These are phyloP conservation scores for Delichon dasypus DNA, from an alignment of 2,797 vertebrate genomes.

Conservation along the genomic window DNA sequence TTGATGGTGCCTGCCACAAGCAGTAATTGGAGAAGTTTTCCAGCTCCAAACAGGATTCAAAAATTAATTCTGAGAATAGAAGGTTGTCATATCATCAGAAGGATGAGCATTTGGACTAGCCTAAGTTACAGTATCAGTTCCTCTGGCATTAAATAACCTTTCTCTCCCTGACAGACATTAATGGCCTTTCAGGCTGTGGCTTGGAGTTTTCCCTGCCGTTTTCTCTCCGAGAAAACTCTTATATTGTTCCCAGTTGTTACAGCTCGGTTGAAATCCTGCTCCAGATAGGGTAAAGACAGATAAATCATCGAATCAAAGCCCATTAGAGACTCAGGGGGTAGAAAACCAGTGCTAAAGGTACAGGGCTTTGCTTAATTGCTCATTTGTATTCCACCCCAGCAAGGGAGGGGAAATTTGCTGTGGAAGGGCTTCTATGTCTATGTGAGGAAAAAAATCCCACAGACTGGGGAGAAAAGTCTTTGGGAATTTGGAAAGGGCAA, in stretches of 20 bases:
- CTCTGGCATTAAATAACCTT: conserved; percentile 67
- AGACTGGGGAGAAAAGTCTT: neutral
- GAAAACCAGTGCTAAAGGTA: conserved; percentile 49
- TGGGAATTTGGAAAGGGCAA: conserved; percentile 54
- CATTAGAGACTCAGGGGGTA: conserved; percentile 37
- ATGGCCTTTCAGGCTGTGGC: conserved; percentile 46
- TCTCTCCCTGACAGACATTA: conserved; percentile 45
- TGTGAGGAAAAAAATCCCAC: conserved; percentile 36
- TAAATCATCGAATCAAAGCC: conserved; percentile 52
- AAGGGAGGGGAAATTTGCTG: conserved; percentile 23
- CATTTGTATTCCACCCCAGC: conserved; percentile 33
- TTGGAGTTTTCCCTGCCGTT: conserved; percentile 20
- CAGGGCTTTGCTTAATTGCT: conserved; percentile 65
- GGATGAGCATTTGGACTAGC: conserved; percentile 36
- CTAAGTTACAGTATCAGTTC: conserved; percentile 35
- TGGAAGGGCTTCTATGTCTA: conserved; percentile 23
- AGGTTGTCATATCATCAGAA: conserved; percentile 16
- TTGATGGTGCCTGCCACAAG: neutral
- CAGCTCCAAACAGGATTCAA: conserved; percentile 7
- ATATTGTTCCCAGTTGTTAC: conserved; percentile 49
- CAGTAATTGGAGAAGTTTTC: conserved; percentile 6
- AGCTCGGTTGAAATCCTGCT: conserved; percentile 18
- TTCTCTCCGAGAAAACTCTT: conserved; percentile 53
- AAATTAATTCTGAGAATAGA: conserved; percentile 48
- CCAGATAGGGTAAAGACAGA: neutral